Base-by-base conservation (phyloP, 2,888 invertebrate species). In the Ectobius pallidus region DNA sequence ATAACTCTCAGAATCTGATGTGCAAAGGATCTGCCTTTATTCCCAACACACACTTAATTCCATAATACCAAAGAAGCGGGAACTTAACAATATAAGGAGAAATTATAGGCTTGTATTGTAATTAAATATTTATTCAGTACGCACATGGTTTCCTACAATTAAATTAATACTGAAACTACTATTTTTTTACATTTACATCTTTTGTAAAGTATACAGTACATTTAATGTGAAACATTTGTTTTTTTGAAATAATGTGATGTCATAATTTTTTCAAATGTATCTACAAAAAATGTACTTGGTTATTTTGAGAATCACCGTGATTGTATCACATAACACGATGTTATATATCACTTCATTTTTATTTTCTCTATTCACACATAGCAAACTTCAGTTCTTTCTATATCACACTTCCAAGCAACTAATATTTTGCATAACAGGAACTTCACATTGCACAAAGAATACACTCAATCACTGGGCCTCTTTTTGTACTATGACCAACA, bases 401-500 rank as follows among this genome's bases (percentile, higher is more conserved):
- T 7, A 11, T 58, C 58, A 25, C 27, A 58, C 27, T 25, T 58
- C 27, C 39, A 39, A 46, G 34, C 34, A 34, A 34, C 34, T 34
- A 34, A 34, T n/a, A n/a, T n/a, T n/a, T n/a, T n/a, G 52, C 52
- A 20, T 62, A 44, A 61, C 58, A 70, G 70, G 70, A 70, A 70
- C 61, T 58, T 55, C 61, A 55, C 55, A 70, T 70, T 70, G 70
- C 70, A 70, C 69, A 69, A 52, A 55, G 34, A 63, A 39, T 52
- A 6, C 32, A 25, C 58, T n/a, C n/a, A n/a, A 22, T 25, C 58
- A 58, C 2, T 58, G 25, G 52, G 22, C 30, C 58, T n/a, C 18
- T 30, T 58, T 58, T 58, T n/a, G n/a, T n/a, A n/a, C 27, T 30
- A 9, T 25, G 20, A 52, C 25, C 52, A 52, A 20, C 20, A 52